Percentiles rank a stretch among this genome's conserved stretches.
phyloP scores from a whole-genome alignment of 2,888 invertebrate species.

The Apamea epomidion region DNA sequence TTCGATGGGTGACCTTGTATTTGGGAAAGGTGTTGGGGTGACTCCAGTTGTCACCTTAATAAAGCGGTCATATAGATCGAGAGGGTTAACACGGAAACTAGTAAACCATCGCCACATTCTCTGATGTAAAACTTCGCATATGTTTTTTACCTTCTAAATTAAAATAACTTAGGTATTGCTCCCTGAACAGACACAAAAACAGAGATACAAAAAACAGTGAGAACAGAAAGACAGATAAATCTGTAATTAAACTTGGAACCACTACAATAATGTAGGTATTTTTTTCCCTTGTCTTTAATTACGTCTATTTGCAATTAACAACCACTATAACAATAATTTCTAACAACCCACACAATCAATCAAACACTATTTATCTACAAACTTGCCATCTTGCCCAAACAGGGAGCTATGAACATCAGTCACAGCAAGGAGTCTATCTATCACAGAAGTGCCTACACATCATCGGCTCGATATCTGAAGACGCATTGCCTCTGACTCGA shows the following conservation, averaged over 20 bases:
- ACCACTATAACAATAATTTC: not conserved
- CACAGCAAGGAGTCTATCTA: constrained; percentile 48
- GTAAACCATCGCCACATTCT: constrained; percentile 3
- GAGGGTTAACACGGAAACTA: constrained; percentile 13
- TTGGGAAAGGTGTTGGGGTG: constrained; percentile 33
- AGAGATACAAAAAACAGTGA: no score
- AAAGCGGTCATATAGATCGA: not conserved
- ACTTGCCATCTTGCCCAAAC: constrained; percentile 35
- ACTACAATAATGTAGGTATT: not conserved
- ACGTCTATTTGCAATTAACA: not conserved
- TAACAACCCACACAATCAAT: constrained; percentile 33
- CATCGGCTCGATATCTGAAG: constrained; percentile 54
- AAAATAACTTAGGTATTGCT: not conserved
- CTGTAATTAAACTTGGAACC: not conserved
- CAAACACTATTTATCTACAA: constrained; percentile 33
- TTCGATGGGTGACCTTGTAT: constrained; percentile 56
- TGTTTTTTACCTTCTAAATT: not conserved
- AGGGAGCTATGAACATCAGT: constrained; percentile 46
- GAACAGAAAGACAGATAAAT: not conserved
- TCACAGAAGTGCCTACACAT: constrained; percentile 54
- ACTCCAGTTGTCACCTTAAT: constrained; percentile 31
- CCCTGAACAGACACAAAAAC: not conserved
- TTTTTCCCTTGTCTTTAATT: not conserved
- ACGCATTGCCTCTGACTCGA: constrained; percentile 46
- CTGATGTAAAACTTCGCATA: not conserved